Conservation (phyloP, 1,140 invertebrate species). For the Phocides pigmalion region DNA sequence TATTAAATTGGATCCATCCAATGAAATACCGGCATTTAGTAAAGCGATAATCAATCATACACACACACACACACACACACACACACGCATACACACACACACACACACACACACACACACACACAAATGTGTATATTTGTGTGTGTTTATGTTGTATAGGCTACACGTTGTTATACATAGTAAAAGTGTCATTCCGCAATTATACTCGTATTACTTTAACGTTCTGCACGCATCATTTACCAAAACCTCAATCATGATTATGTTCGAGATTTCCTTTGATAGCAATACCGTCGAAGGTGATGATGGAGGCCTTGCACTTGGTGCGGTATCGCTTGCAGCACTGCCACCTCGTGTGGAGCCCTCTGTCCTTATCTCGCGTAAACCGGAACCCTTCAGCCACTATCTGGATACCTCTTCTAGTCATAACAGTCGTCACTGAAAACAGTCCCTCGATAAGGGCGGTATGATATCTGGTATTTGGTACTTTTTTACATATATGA, state of each 20-base stretch:
- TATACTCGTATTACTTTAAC: no score
- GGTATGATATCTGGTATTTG: not conserved
- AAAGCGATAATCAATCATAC: no score
- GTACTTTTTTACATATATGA: not conserved
- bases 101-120: no score
- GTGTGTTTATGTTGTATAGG: no score
- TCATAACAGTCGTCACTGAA: constrained; percentile 10
- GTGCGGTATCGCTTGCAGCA: constrained; percentile 36
- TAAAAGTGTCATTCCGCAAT: no score
- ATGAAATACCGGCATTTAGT: no score
- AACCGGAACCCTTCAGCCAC: constrained; percentile 1
- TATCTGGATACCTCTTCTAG: constrained; percentile 9
- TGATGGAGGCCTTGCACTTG: constrained; percentile 33
- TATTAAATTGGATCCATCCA: no score
- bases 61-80: no score
- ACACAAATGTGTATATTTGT: no score
- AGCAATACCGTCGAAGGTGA: constrained; percentile 26
- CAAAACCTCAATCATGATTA: constrained; percentile 31
- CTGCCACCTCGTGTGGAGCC: constrained; percentile 27
- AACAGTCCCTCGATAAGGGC: constrained; percentile 10
- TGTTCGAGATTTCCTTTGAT: constrained; percentile 35
- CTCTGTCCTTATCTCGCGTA: constrained; percentile 6
- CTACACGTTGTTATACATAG: no score
- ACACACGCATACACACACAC: no score
- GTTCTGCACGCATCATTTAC: not conserved